Evolutionary conservation across 2,888 invertebrate genomes (phyloP).

Genomic region (Tenthredo amoena): DNA sequence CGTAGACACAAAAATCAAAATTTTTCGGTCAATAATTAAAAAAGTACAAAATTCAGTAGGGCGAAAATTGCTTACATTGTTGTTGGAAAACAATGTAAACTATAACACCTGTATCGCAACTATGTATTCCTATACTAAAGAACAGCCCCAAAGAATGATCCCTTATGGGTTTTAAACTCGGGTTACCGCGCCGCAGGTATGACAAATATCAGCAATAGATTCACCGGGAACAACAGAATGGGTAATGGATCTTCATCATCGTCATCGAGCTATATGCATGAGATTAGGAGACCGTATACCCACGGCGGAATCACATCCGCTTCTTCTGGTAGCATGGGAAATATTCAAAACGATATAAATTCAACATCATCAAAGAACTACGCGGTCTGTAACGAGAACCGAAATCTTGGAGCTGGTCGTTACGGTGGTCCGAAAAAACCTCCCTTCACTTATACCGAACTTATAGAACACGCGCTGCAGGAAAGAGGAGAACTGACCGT

Average conservation of each 20-base stretch:
- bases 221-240: conserved; percentile 1
- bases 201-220: conserved; percentile 27
- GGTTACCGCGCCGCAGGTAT: conserved; percentile 23
- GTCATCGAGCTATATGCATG: conserved; percentile 54
- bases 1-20: not conserved
- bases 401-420: conserved; percentile 65
- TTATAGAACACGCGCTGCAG: conserved; percentile 92
- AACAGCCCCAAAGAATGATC: not conserved
- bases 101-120: not conserved
- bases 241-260: conserved; percentile 26
- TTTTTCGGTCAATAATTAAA: not conserved
- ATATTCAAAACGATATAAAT: conserved; percentile 56
- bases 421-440: conserved; percentile 86
- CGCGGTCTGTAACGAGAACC: conserved; percentile 60
- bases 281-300: conserved; percentile 59
- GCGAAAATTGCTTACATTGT: not conserved
- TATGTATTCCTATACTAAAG: not conserved
- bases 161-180: not conserved
- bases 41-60: not conserved
- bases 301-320: conserved; percentile 50
- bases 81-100: not conserved
- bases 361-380: conserved; percentile 48
- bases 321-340: conserved; percentile 29
- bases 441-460: conserved; percentile 93
- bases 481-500: conserved; percentile 94